phyloP scores from a whole-genome alignment of 1,140 invertebrate genomes.

The Callitettix versicolor region DNA sequence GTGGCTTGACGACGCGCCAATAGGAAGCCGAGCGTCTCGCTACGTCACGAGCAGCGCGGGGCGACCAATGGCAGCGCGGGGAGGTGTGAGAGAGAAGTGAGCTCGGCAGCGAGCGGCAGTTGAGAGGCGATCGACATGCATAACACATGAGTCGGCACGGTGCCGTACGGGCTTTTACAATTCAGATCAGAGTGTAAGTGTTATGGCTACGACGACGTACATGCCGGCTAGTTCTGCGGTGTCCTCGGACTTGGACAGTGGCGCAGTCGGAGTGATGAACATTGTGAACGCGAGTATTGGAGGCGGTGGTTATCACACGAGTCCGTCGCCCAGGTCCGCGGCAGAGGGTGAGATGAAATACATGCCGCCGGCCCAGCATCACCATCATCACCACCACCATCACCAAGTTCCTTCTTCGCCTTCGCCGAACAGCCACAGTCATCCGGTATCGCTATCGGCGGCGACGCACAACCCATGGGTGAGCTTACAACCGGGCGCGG shows the following conservation, averaged over 20 bases:
- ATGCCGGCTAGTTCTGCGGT: conserved; percentile 65
- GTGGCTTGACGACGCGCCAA: conserved; percentile 15
- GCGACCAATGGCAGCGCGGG: conserved; percentile 13
- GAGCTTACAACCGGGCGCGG: conserved; percentile 54
- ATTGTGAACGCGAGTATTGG: conserved; percentile 35
- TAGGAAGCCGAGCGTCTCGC: conserved; percentile 9
- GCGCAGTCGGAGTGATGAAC: conserved; percentile 55
- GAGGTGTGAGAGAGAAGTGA: conserved; percentile 7
- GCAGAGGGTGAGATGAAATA: conserved; percentile 89
- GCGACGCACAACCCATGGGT: conserved; percentile 68
- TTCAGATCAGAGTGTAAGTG: conserved; percentile 24
- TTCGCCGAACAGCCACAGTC: conserved; percentile 49
- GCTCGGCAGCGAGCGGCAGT: conserved; percentile 28
- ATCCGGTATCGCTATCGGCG: conserved; percentile 46
- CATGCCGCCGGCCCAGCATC: conserved; percentile 68
- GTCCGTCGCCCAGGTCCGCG: conserved; percentile 63
- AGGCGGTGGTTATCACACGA: conserved; percentile 51
- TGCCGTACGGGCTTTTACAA: conserved; percentile 21
- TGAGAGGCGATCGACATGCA: conserved; percentile 42
- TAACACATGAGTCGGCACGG: conserved; percentile 41
- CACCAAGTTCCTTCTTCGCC: conserved; percentile 49
- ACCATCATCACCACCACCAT: conserved; percentile 61
- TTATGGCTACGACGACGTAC: conserved; percentile 75
- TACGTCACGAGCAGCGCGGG: conserved; percentile 14
- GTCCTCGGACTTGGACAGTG: conserved; percentile 59